Evolutionary conservation across 1,140 invertebrate genomes (phyloP).

Genomic region (Metaphire vulgaris): DNA sequence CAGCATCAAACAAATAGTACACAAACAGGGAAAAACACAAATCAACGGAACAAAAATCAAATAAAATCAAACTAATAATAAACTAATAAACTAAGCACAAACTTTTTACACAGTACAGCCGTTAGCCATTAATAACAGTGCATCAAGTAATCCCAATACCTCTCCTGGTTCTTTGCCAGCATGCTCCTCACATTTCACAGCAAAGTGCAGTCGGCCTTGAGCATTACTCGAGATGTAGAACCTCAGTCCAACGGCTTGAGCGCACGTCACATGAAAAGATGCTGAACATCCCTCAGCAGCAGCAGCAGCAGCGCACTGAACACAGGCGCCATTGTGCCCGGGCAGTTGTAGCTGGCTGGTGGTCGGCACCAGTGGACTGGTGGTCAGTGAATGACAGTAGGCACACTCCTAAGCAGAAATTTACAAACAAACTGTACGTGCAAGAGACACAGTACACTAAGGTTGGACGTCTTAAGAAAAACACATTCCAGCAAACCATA

Average conservation of each 20-base stretch:
- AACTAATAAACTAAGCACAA: no score
- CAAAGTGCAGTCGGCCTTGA: constrained; percentile 53
- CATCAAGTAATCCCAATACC: no score
- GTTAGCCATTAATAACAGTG: no score
- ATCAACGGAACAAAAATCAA: no score
- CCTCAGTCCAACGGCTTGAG: constrained; percentile 49
- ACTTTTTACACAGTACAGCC: no score
- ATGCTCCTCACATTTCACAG: constrained; percentile 54
- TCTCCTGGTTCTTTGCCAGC: constrained; percentile 2
- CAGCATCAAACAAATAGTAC: no score
- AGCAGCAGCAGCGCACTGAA: constrained; percentile 52
- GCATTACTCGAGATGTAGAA: constrained; percentile 45
- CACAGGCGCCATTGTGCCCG: constrained; percentile 40
- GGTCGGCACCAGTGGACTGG: constrained; percentile 19
- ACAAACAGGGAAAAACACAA: no score
- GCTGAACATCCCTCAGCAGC: constrained; percentile 49
- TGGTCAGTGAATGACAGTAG: constrained; percentile 33
- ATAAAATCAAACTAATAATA: no score
- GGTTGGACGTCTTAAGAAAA: no score
- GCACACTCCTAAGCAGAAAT: constrained; percentile 33
- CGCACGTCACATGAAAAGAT: constrained; percentile 56
- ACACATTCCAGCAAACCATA: no score
- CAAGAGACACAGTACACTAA: constrained; percentile 30
- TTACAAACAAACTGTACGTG: neutral
- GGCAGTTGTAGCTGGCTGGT: neutral